Percentiles rank a stretch among this genome's conserved stretches.
Evolutionary conservation across 2,888 invertebrate genomes (phyloP).

Genomic region (Brachycybe producta): DNA sequence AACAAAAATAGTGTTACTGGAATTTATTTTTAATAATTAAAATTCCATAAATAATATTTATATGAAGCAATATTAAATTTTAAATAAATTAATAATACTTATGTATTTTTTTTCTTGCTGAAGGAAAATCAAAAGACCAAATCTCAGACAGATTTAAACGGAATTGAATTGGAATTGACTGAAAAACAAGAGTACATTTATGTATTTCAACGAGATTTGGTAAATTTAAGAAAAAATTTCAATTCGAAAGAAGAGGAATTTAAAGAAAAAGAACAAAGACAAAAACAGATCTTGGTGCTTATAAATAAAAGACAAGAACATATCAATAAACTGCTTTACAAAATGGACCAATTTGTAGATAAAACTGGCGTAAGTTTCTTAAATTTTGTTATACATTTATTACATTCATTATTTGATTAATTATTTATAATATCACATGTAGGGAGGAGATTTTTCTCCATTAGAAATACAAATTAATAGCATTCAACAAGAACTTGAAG

Average conservation of each 20-base stretch:
- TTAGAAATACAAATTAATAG: slow-evolving; percentile 4
- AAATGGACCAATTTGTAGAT: background rate
- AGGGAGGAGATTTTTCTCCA: background rate
- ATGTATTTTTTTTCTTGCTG: too few species aligned
- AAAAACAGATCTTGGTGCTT: background rate
- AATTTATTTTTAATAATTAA: too few species aligned
- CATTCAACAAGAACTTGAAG: background rate
- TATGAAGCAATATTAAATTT: too few species aligned
- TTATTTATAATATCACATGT: background rate
- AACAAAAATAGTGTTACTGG: too few species aligned
- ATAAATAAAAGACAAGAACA: slow-evolving; percentile 1
- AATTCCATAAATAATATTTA: too few species aligned
- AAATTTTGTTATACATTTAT: background rate
- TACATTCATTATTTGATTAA: background rate
- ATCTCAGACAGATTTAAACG: background rate
- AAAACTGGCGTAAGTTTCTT: background rate
- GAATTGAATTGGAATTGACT: background rate
- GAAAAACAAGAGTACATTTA: background rate
- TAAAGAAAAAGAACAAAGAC: slow-evolving; percentile 1
- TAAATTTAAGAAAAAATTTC: background rate
- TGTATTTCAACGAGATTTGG: background rate
- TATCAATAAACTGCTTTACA: slow-evolving; percentile 4
- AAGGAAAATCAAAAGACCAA: slow-evolving; percentile 4
- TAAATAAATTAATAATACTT: background rate
- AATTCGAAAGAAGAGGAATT: slow-evolving; percentile 6